A percentile compares a stretch with the other conserved stretches of the same genome.
Conservation (phyloP, 2,113 vertebrate species). For the human region GRCh38 chr5:171484501-171485000, state of each 20-base stretch:
- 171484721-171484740: not conserved
- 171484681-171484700: not conserved
- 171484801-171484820: constrained; percentile 23
- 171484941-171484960: not conserved
- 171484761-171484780: not conserved
- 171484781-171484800: not conserved
- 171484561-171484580: not conserved
- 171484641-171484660: not conserved
- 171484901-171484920: not conserved
- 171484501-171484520: not conserved
- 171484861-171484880: not conserved
- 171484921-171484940: not conserved
- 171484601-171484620: constrained; percentile 75
- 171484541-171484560: not conserved
- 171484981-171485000: not conserved
- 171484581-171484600: constrained; percentile 54
- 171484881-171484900: not conserved
- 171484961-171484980: not conserved
- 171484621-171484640: constrained; percentile 58
- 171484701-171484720: not conserved
- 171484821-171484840: not conserved
- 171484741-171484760: not conserved
- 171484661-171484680: not conserved
- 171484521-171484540: not conserved
- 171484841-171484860: not conserved